Evolutionary conservation across 2,888 invertebrate species (phyloP), one percentile per base, ranked within the genome.

Genomic region (Cloeon dipterum): DNA sequence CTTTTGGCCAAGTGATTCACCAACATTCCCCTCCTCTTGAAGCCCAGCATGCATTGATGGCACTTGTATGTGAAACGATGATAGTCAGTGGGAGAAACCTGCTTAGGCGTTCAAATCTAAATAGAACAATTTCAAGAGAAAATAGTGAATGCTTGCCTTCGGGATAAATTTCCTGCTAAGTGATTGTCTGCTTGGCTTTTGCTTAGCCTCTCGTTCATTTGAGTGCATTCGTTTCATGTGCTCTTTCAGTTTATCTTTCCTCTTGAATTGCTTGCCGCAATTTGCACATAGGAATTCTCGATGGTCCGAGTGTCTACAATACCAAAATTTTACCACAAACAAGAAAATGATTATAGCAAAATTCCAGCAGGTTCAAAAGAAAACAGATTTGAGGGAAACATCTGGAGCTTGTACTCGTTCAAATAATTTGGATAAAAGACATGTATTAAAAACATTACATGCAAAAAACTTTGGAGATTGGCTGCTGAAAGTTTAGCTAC

Each of bases 1-100:
- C 75, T 59, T 50, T 79, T 81, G 41, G 76, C 81, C 45, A 85
- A 56, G 54, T 88, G 86, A 56, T 86, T 88, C 3, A 79, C 78
- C 32, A 78, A 56, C 76, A 81, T 79, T 3, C 85, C 86, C 42
- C 85, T 68, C 38, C 85, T 63, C 60, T 86, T 75, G 51, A 82
- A 77, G 42, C 77, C 76, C 20, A 77, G 58, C 49, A 73, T 55
- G 54, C 82, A 82, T 35, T 65, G 62, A 46, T 74, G 70, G 51
- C 82, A 82, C 52, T 77, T 79, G 55, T 74, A 79, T 41, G 74
- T 66, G 50, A 73, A 78, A 35, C 71, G 61, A 49, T 73, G 68
- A 50, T 73, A 76, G 55, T 76, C 74, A 10, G 65, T 68, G 1
- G 71, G 68, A 13, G 54, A 50, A 2, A 54, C 50, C 52, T 60